Evolutionary conservation across 2,888 invertebrate species (phyloP).

Genomic region (Argyresthia goedartella): DNA sequence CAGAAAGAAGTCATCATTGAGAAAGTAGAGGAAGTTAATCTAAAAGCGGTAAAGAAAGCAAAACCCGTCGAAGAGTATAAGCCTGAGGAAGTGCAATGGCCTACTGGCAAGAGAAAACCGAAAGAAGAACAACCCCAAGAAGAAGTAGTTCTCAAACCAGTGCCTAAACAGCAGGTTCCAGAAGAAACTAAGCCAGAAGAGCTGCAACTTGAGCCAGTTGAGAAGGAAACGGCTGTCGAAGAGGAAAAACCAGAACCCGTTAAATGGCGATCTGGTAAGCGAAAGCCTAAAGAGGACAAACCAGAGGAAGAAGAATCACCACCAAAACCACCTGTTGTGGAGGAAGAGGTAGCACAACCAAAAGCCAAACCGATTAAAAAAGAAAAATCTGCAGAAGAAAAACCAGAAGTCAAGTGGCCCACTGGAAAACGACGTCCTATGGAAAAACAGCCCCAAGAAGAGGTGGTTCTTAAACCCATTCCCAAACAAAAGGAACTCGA

Average conservation of each 20-base stretch:
- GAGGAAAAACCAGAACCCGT: constrained; percentile 28
- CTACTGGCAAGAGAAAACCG: constrained; percentile 20
- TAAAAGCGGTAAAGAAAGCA: constrained; percentile 15
- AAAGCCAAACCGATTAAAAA: constrained; percentile 37
- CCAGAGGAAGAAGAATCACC: constrained; percentile 27
- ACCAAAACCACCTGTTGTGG: background rate
- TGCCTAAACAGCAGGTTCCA: constrained; percentile 24
- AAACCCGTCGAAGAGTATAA: constrained; percentile 16
- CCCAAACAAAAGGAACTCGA: constrained; percentile 28
- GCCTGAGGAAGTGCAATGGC: constrained; percentile 29
- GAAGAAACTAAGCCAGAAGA: constrained; percentile 42
- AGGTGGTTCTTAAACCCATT: constrained; percentile 33
- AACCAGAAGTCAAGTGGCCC: constrained; percentile 22
- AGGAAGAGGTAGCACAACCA: constrained; percentile 31
- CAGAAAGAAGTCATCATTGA: constrained; percentile 30
- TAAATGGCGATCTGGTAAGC: constrained; percentile 22
- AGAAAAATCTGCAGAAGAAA: constrained; percentile 19
- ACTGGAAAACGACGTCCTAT: constrained; percentile 18
- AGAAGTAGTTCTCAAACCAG: constrained; percentile 31
- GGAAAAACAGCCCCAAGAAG: constrained; percentile 27
- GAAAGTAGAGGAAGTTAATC: constrained; percentile 32
- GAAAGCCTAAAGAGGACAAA: constrained; percentile 23
- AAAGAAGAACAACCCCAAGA: constrained; percentile 23
- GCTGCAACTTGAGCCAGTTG: constrained; percentile 13
- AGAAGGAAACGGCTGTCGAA: constrained; percentile 14